Conservation (phyloP, 2,888 invertebrate genomes). For the Apoda limacodes region DNA sequence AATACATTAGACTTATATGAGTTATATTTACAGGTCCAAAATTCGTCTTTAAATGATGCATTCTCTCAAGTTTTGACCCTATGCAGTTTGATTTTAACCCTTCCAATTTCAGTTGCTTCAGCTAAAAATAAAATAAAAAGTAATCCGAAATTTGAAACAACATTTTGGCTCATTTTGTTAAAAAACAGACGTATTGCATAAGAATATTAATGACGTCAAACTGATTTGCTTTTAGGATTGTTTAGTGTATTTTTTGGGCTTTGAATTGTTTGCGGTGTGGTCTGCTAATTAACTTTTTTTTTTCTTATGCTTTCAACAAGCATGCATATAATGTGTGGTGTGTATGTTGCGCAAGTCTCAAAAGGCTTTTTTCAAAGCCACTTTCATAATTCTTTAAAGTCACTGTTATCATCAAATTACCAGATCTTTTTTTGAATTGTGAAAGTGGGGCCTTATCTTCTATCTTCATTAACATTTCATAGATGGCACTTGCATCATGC, state of each 20-base stretch:
- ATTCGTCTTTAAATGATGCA: background rate
- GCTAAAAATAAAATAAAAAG: background rate
- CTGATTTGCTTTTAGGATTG: background rate
- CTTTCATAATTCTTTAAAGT: background rate
- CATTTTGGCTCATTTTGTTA: background rate
- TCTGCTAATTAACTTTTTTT: too few species aligned
- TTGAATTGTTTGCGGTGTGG: too few species aligned
- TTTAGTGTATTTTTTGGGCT: too few species aligned
- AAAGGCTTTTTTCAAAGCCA: background rate
- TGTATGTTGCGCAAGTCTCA: background rate
- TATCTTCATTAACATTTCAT: too few species aligned
- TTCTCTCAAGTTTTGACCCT: constrained; percentile 11
- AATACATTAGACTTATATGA: background rate
- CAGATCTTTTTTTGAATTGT: too few species aligned
- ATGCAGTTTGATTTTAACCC: constrained; percentile 6
- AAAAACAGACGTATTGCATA: background rate
- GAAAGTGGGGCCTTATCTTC: too few species aligned
- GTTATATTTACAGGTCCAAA: background rate
- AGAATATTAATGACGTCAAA: background rate
- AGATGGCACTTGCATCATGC: too few species aligned
- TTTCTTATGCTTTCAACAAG: too few species aligned
- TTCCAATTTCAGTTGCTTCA: constrained; percentile 7
- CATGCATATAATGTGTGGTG: too few species aligned
- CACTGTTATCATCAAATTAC: too few species aligned
- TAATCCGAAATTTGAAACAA: background rate